Evolutionary conservation across 2,888 invertebrate genomes (phyloP).

Genomic region (Dicycla oo): DNA sequence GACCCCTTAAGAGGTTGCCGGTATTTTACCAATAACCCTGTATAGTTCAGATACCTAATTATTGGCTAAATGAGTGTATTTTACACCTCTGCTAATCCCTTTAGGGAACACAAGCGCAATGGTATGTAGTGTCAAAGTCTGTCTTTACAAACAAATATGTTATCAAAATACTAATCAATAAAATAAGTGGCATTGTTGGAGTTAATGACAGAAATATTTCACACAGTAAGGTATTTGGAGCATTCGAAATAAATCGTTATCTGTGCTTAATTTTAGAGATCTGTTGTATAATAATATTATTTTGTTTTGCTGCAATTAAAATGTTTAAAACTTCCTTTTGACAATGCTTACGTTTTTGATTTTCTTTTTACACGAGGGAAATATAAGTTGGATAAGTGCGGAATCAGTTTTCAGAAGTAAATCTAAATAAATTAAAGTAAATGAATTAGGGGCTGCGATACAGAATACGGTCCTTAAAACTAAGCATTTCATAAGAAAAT

Average conservation of each 20-base stretch:
- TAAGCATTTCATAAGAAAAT: neutral
- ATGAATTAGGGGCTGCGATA: neutral
- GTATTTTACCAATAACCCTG: too few relatives aligned
- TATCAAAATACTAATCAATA: constrained; percentile 23
- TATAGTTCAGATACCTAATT: too few relatives aligned
- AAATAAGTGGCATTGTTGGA: constrained; percentile 68
- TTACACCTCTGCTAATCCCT: neutral
- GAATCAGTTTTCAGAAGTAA: constrained; percentile 2
- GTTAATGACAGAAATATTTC: constrained; percentile 83
- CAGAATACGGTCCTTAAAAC: neutral
- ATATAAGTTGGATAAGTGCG: neutral
- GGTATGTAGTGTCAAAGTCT: neutral
- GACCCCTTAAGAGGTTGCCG: too few relatives aligned
- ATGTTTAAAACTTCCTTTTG: neutral
- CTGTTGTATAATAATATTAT: neutral
- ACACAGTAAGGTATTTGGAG: constrained; percentile 78
- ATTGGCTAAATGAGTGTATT: neutral
- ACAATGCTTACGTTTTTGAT: neutral
- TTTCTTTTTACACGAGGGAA: neutral
- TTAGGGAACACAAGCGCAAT: neutral
- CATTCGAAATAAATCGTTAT: constrained; percentile 70
- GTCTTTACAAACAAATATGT: neutral
- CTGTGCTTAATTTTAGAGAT: constrained; percentile 48
- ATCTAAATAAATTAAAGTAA: neutral
- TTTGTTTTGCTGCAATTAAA: too few relatives aligned